Percentiles rank a stretch among this genome's conserved stretches.
Evolutionary conservation across 2,797 vertebrate species (phyloP).

Genomic region (Buphagus erythrorhynchus): DNA sequence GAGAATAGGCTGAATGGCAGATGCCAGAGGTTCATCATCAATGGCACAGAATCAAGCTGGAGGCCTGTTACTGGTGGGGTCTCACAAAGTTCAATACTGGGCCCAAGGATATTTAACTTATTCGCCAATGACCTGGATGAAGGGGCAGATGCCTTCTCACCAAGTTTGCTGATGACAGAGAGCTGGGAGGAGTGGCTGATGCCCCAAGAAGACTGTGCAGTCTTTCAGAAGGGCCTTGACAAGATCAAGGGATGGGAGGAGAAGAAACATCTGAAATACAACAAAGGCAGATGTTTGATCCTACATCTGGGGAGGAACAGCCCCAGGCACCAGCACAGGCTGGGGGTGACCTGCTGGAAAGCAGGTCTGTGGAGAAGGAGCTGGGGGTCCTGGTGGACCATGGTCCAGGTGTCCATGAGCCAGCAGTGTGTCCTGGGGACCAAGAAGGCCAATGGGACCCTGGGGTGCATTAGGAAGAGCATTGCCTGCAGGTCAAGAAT

Average conservation of each 20-base stretch:
- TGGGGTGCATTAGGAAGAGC: neutral
- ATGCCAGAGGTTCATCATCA: neutral
- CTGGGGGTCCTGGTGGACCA: neutral
- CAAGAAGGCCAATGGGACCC: neutral
- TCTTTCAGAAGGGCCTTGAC: neutral
- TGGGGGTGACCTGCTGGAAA: neutral
- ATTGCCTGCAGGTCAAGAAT: accelerated
- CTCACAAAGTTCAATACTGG: neutral
- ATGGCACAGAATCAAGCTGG: neutral
- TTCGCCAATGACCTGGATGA: neutral
- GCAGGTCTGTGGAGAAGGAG: neutral
- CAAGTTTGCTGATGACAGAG: neutral
- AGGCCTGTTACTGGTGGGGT: neutral
- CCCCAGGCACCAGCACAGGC: neutral
- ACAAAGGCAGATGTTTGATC: accelerated
- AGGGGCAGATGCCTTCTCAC: neutral
- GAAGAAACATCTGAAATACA: neutral
- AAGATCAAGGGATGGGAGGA: neutral
- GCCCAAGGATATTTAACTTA: neutral
- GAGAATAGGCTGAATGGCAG: neutral
- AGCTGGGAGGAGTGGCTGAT: accelerated
- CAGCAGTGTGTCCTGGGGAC: neutral
- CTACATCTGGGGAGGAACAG: accelerated
- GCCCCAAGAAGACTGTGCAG: neutral
- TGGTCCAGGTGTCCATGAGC: neutral